A percentile compares a stretch with the other conserved stretches of the same genome.
Evolutionary conservation across 2,888 invertebrate species (phyloP).

Genomic region (Cephus sareptanus): DNA sequence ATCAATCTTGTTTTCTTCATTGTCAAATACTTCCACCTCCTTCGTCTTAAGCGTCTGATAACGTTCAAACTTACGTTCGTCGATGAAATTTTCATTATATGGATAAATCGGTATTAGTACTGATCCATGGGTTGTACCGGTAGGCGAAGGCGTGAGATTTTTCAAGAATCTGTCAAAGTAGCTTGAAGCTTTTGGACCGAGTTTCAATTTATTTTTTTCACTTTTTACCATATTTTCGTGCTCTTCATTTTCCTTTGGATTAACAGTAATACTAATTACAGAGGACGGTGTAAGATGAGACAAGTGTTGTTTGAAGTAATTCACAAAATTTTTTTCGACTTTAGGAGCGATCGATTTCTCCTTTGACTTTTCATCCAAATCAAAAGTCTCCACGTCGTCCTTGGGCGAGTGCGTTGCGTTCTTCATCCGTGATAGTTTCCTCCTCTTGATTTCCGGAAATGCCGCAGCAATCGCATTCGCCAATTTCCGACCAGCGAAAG

Average conservation of each 20-base stretch:
- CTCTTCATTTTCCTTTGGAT: not conserved
- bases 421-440: not conserved
- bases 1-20: not conserved
- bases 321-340: not conserved
- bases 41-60: not conserved
- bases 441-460: constrained; percentile 19
- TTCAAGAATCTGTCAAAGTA: not conserved
- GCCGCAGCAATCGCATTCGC: constrained; percentile 21
- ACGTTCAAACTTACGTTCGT: not conserved
- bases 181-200: not conserved
- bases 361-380: not conserved
- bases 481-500: not conserved
- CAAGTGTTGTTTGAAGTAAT: not conserved
- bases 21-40: not conserved
- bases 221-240: not conserved
- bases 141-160: not conserved
- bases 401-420: not conserved
- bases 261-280: not conserved
- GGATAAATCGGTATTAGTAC: not conserved
- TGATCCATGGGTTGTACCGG: not conserved
- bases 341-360: not conserved
- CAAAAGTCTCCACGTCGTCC: not conserved
- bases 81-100: not conserved
- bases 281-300: not conserved
- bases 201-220: not conserved